Conservation (phyloP, 2,797 vertebrate genomes). For the Propithecus perrieri region DNA sequence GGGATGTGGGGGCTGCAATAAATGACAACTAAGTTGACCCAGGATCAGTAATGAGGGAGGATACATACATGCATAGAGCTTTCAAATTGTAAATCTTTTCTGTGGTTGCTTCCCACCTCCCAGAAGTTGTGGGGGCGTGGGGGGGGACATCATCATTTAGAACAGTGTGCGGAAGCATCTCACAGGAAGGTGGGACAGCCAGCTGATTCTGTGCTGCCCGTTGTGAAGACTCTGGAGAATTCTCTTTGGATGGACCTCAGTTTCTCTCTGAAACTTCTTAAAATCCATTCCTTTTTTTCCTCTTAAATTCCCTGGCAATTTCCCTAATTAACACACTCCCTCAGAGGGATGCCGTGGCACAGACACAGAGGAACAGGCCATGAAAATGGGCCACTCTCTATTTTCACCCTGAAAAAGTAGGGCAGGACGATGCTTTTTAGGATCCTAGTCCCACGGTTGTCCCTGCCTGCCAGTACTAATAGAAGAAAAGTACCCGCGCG, state of each 20-base stretch:
- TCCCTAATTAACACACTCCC: not conserved
- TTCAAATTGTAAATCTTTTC: not conserved
- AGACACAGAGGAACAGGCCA: not conserved
- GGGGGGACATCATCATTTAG: not conserved
- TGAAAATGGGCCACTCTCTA: not conserved
- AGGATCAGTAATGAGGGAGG: not conserved
- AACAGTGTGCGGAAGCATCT: not conserved
- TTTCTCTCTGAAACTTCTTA: conserved; percentile 42
- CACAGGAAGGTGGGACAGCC: not conserved
- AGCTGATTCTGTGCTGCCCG: not conserved
- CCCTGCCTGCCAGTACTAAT: not conserved
- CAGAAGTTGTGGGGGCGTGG: not conserved
- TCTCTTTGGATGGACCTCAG: not conserved
- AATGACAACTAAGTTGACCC: not conserved
- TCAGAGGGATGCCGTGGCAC: not conserved
- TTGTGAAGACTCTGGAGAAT: not conserved
- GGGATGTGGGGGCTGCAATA: not conserved
- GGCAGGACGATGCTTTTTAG: not conserved
- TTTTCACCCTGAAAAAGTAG: conserved; percentile 7
- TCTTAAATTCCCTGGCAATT: not conserved
- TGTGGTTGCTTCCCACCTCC: not conserved
- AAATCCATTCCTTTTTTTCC: not conserved
- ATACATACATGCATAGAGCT: not conserved
- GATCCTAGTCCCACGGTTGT: not conserved
- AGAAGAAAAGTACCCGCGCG: not conserved